Evolutionary conservation across 2,113 vertebrate genomes (phyloP), one percentile per base, ranked within the genome.

Genomic region (Chaetodon trifascialis): DNA sequence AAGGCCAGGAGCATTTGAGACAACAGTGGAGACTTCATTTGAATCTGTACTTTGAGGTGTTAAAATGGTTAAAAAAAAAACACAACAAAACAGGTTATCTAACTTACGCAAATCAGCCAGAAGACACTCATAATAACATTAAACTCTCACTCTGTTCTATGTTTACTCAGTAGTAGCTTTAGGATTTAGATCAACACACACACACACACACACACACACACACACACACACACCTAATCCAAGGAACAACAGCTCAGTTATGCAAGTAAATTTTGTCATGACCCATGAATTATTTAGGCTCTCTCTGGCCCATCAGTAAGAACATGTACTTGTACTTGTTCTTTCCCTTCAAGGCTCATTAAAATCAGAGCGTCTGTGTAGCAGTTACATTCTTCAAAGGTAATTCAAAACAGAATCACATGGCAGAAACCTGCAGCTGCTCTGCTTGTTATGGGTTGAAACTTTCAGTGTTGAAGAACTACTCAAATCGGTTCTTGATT

Each of bases 341-440:
- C n/a, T 68, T 17, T 63, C 19, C 52, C 5, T 68, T 21, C 74
- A 75, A 47, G 47, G 25, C 34, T 73, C 55, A 82, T 81, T 81
- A 54, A 44, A 71, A 19, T 71, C 59, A 9, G 40, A 38, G 54
- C 9, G 21, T 23, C 0, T 2, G 17, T 14, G 63, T 5, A 54
- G 73, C 55, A n/a, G n/a, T 42, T n/a, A 21, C 25, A 34, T 69
- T 58, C 51, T 59, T 73, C 30, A 46, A 68, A 82, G 80, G 81
- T 44, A 68, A 58, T 67, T 56, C 46, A 30, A 46, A 19, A 42
- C 47, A 42, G 42, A 63, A 58, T 19, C 51, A 46, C 38, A 2
- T 10, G 30, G 10, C 4, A 23, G 49, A 69, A 34, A n/a, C 34
- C 23, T 42, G 67, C 64, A 14, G 56, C 74, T 70, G 56, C 56